A percentile compares a stretch with the other conserved stretches of the same genome.
Conservation (phyloP, 1,140 invertebrate genomes). For the Cheumatopsyche charites region DNA sequence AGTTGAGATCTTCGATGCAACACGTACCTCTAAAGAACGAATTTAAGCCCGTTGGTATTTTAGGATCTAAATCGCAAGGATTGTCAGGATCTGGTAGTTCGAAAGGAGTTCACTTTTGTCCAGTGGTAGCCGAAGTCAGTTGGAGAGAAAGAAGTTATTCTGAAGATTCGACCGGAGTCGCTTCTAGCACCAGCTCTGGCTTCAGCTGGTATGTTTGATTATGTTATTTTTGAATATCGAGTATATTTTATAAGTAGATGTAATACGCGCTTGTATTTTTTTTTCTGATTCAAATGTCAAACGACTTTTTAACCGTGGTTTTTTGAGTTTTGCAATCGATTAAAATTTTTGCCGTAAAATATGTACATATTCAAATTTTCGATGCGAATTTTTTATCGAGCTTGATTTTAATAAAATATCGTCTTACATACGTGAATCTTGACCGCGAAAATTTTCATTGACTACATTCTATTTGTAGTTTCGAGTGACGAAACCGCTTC, state of each 20-base stretch:
- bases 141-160: constrained; percentile 65
- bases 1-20: constrained; percentile 63
- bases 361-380: not conserved
- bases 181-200: constrained; percentile 50
- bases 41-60: constrained; percentile 60
- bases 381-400: too few relatives aligned
- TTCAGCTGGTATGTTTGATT: constrained; percentile 40
- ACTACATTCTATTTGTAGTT: constrained; percentile 21
- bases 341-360: too few relatives aligned
- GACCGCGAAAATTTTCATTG: constrained; percentile 39
- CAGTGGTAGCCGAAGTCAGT: constrained; percentile 74
- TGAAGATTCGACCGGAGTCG: constrained; percentile 50
- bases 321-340: too few relatives aligned
- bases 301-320: not conserved
- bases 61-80: constrained; percentile 55
- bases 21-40: constrained; percentile 57
- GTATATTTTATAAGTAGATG: too few relatives aligned
- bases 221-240: constrained; percentile 18
- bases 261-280: not conserved
- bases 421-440: not conserved
- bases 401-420: too few relatives aligned
- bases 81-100: constrained; percentile 59
- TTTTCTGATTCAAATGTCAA: not conserved
- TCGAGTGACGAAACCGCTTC: constrained; percentile 18
- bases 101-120: constrained; percentile 71